phyloP scores from a whole-genome alignment of 2,113 vertebrate genomes.

The Herpailurus yagouaroundi region DNA sequence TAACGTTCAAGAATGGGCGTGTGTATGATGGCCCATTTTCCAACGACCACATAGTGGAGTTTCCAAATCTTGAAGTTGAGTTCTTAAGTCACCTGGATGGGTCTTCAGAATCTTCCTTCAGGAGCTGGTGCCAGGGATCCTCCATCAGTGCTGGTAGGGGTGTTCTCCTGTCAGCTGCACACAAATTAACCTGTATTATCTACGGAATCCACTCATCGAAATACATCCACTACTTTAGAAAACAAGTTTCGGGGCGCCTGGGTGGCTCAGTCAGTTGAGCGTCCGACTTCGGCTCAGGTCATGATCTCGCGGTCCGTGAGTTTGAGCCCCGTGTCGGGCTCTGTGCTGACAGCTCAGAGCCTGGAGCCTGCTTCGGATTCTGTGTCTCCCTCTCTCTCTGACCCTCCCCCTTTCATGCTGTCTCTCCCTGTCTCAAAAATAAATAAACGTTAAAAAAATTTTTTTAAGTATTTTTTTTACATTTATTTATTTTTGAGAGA shows the following conservation, averaged over 20 bases:
- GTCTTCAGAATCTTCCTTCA: not conserved
- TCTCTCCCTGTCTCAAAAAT: too few relatives aligned
- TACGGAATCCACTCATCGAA: not conserved
- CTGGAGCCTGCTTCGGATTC: too few relatives aligned
- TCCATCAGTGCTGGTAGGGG: constrained; percentile 75
- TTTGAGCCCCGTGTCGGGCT: too few relatives aligned
- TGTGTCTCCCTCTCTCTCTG: too few relatives aligned
- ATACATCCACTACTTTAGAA: not conserved
- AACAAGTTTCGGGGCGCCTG: not conserved
- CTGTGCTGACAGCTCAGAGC: too few relatives aligned
- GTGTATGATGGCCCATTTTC: constrained; percentile 87
- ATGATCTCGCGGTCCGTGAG: too few relatives aligned
- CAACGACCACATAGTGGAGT: constrained; percentile 83
- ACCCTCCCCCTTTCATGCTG: too few relatives aligned
- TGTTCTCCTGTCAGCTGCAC: not conserved
- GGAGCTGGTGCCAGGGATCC: not conserved
- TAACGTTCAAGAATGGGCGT: constrained; percentile 87
- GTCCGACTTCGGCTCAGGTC: too few relatives aligned
- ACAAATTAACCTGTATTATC: rapidly evolving
- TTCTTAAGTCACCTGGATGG: constrained; percentile 17
- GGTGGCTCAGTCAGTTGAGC: not conserved
- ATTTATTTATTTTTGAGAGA: too few relatives aligned
- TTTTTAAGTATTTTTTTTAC: too few relatives aligned
- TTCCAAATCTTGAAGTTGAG: constrained; percentile 38
- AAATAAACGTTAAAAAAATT: too few relatives aligned